Evolutionary conservation across 2,113 vertebrate species (phyloP).

Genomic region (Pseudorectes ferrugineus): DNA sequence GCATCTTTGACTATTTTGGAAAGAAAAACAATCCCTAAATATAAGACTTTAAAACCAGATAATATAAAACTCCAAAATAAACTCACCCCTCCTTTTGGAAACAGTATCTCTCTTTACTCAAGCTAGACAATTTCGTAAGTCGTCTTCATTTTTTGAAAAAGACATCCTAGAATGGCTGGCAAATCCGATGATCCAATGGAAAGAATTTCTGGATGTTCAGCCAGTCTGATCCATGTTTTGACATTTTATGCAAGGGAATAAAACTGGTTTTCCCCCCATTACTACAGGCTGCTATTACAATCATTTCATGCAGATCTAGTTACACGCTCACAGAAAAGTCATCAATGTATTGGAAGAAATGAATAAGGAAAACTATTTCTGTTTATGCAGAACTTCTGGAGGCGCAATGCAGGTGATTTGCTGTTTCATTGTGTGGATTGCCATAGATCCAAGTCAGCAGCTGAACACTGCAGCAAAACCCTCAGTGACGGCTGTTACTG

Average conservation of each 20-base stretch:
- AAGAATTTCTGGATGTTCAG: slow-evolving; percentile 60
- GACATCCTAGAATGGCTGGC: slow-evolving; percentile 34
- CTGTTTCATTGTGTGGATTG: not conserved
- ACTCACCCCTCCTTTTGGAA: not conserved
- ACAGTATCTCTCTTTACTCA: not conserved
- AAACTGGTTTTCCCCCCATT: not conserved
- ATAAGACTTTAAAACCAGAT: not conserved
- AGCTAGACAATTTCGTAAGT: not conserved
- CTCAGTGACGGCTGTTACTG: not conserved
- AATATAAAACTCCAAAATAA: slow-evolving; percentile 18
- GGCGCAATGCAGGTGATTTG: rapidly evolving
- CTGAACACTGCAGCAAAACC: not conserved
- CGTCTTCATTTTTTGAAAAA: slow-evolving; percentile 6
- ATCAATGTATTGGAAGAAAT: not conserved
- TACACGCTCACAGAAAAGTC: not conserved
- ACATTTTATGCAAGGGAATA: slow-evolving; percentile 15
- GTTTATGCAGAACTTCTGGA: not conserved
- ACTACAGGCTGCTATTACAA: not conserved
- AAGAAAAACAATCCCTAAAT: not conserved
- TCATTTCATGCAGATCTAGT: not conserved
- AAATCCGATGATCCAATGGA: not conserved
- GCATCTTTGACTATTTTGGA: not conserved
- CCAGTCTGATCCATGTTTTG: slow-evolving; percentile 39
- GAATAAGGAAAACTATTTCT: not conserved
- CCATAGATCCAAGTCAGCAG: not conserved